Conservation (phyloP, 2,888 invertebrate species). For the Anarsia innoxiella region DNA sequence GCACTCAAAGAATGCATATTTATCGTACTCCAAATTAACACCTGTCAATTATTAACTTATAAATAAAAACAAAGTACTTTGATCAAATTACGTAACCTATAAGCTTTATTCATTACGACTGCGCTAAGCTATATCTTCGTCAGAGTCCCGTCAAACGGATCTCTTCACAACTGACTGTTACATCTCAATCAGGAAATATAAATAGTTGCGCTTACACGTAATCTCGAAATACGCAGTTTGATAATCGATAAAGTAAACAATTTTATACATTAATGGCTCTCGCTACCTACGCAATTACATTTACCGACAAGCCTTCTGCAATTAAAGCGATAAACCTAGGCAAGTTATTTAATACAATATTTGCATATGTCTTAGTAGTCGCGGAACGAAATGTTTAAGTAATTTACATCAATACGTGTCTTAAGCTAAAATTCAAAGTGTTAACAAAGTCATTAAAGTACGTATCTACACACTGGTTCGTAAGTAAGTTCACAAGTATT, state of each 20-base stretch:
- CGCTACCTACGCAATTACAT: slow-evolving; percentile 23
- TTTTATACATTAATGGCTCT: slow-evolving; percentile 41
- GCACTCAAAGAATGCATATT: too few species aligned
- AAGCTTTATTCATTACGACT: too few species aligned
- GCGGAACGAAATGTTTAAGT: too few species aligned
- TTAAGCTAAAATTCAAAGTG: not conserved
- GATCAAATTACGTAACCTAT: too few species aligned
- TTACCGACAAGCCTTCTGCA: slow-evolving; percentile 25
- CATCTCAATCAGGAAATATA: slow-evolving; percentile 35
- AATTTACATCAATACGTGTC: slow-evolving; percentile 22
- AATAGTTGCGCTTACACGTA: slow-evolving; percentile 37
- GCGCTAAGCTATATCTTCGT: not conserved
- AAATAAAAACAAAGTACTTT: too few species aligned
- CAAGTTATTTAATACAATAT: slow-evolving; percentile 16
- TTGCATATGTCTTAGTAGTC: slow-evolving; percentile 45
- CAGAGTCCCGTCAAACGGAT: not conserved
- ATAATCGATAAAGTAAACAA: slow-evolving; percentile 46
- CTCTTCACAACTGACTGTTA: slow-evolving; percentile 20
- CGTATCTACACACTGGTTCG: too few species aligned
- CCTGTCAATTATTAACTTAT: too few species aligned
- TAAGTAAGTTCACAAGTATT: too few species aligned
- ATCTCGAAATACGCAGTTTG: slow-evolving; percentile 39
- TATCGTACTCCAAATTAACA: too few species aligned
- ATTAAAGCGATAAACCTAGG: slow-evolving; percentile 30
- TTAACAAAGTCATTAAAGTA: not conserved